Evolutionary conservation across 2,888 invertebrate species (phyloP).

Genomic region (Volucella zonaria): DNA sequence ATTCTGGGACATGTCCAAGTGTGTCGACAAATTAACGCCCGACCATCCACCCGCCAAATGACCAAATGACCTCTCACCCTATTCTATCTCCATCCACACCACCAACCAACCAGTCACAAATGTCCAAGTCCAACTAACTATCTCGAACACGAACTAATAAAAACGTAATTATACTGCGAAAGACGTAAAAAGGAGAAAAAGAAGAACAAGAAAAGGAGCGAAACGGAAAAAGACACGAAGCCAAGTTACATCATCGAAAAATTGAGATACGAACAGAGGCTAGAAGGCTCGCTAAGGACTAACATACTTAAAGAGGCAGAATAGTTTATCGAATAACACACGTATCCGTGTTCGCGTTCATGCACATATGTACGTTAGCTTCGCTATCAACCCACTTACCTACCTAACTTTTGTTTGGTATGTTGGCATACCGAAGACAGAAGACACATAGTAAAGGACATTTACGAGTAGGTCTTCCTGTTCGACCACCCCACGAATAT

Average conservation of each 20-base stretch:
- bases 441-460: conserved; percentile 30
- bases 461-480: conserved; percentile 27
- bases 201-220: not conserved
- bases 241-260: conserved; percentile 43
- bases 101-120: not conserved
- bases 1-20: conserved; percentile 12
- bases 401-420: not conserved
- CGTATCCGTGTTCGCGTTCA: not conserved
- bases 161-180: conserved; percentile 26
- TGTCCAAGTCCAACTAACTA: not conserved
- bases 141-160: conserved; percentile 32
- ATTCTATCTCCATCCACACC: no score
- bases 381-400: conserved; percentile 30
- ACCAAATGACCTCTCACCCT: conserved; percentile 6
- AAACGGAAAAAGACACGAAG: not conserved
- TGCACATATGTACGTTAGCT: not conserved
- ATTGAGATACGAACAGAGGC: not conserved
- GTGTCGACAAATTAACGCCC: conserved; percentile 23
- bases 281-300: conserved; percentile 35
- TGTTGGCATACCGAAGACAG: conserved; percentile 18
- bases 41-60: conserved; percentile 1
- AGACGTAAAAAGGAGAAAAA: not conserved
- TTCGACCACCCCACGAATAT: conserved; percentile 30
- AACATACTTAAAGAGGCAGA: conserved; percentile 41
- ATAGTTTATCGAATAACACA: conserved; percentile 36